These are phyloP conservation scores for Alitta virens DNA, from an alignment of 2,888 invertebrate genomes.

Conservation along the genomic window DNA sequence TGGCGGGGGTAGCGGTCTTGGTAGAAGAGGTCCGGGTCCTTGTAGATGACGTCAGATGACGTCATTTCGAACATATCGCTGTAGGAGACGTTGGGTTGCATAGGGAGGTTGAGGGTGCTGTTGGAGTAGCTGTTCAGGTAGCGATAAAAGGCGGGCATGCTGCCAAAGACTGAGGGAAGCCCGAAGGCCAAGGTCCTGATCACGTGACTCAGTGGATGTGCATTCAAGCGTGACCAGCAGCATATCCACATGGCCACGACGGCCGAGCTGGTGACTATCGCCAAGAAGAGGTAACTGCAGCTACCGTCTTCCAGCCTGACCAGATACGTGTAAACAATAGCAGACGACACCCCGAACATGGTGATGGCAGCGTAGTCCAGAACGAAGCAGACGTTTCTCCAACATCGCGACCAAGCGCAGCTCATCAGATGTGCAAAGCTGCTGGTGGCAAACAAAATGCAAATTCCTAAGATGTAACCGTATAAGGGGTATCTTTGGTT, in stretches of 20 bases:
- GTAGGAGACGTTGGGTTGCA: too few species aligned
- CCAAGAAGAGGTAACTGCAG: conserved; percentile 42
- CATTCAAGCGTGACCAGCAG: conserved; percentile 54
- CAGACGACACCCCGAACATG: conserved; percentile 54
- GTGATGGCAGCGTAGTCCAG: conserved; percentile 59
- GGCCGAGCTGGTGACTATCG: conserved; percentile 37
- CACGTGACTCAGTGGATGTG: conserved; percentile 37
- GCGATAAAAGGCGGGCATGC: conserved; percentile 52
- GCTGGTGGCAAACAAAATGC: conserved; percentile 8
- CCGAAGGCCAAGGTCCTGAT: conserved; percentile 54
- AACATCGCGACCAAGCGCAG: conserved; percentile 2
- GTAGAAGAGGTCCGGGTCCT: conserved; percentile 7
- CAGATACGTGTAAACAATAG: conserved; percentile 54
- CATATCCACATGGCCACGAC: conserved; percentile 49
- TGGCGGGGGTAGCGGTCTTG: conserved; percentile 12
- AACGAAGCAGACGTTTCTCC: conserved; percentile 49
- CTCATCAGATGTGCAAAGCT: conserved; percentile 15
- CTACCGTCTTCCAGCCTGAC: conserved; percentile 45
- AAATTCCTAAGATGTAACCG: conserved; percentile 12
- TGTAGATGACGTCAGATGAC: neutral
- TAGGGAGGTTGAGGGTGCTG: conserved; percentile 33
- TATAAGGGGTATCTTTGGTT: conserved; percentile 11
- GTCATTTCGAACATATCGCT: conserved; percentile 59
- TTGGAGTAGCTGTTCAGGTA: conserved; percentile 36
- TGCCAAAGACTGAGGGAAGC: conserved; percentile 54